Percentiles rank a stretch among this genome's conserved stretches.
These are phyloP conservation scores for Diadromus collaris DNA, from an alignment of 2,888 invertebrate genomes.

Conservation along the genomic window DNA sequence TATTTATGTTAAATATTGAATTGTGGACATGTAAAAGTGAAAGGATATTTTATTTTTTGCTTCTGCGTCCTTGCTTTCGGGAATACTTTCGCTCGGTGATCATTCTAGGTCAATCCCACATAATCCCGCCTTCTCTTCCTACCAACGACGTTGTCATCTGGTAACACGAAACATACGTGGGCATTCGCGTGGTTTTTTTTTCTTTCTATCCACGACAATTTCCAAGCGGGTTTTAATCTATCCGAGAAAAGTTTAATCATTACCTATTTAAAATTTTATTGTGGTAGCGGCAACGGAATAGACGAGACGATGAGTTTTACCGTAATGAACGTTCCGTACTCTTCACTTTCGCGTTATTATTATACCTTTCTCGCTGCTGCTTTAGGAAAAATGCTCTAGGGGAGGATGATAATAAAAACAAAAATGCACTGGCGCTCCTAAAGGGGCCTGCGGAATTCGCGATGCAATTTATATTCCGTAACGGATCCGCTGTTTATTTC, in stretches of 20 bases:
- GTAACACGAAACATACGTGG: conserved; percentile 11
- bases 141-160: conserved; percentile 22
- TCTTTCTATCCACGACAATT: background rate
- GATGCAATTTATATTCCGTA: conserved; percentile 56
- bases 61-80: conserved; percentile 26
- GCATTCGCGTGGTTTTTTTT: background rate
- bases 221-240: conserved; percentile 5
- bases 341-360: conserved; percentile 38
- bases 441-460: conserved; percentile 48
- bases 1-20: background rate
- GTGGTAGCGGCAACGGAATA: background rate
- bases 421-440: conserved; percentile 45
- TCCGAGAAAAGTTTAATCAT: conserved; percentile 45
- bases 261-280: background rate
- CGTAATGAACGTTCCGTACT: conserved; percentile 6
- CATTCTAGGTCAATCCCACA: conserved; percentile 42
- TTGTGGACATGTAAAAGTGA: background rate
- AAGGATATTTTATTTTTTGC: conserved; percentile 1
- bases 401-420: conserved; percentile 38
- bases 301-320: background rate
- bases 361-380: background rate
- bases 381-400: conserved; percentile 4
- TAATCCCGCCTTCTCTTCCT: conserved; percentile 18
- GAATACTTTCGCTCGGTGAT: conserved; percentile 33
- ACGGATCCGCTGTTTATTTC: conserved; percentile 53